Conservation (phyloP, 2,888 invertebrate species). For the Archips crataeganus region DNA sequence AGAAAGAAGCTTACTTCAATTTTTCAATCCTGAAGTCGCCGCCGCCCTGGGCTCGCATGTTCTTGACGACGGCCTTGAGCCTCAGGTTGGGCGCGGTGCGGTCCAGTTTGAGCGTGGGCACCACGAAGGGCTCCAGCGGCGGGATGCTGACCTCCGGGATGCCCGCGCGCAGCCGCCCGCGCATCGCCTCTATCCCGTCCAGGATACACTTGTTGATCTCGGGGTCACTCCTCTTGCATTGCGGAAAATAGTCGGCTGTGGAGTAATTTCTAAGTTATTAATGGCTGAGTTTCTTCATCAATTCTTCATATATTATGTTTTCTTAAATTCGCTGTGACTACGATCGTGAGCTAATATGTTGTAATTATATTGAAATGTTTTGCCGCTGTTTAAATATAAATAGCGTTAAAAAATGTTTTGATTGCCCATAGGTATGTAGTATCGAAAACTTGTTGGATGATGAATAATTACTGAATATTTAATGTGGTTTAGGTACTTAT, state of each 20-base stretch:
- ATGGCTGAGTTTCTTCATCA: background rate
- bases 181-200: constrained; percentile 85
- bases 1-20: constrained; percentile 84
- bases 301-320: background rate
- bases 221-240: constrained; percentile 88
- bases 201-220: constrained; percentile 87
- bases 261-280: constrained; percentile 13
- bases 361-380: background rate
- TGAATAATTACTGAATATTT: no score
- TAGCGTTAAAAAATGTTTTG: background rate
- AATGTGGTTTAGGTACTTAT: no score
- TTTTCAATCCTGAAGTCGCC: constrained; percentile 88
- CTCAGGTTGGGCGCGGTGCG: constrained; percentile 89
- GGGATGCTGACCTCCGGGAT: constrained; percentile 89
- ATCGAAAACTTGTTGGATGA: no score
- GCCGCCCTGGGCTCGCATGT: constrained; percentile 88
- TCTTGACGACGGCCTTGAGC: constrained; percentile 88
- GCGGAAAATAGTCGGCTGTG: constrained; percentile 87
- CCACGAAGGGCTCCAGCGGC: constrained; percentile 88
- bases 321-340: background rate
- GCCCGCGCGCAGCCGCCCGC: constrained; percentile 85
- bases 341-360: background rate
- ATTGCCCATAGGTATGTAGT: no score
- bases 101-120: constrained; percentile 89
- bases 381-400: background rate